A percentile compares a stretch with the other conserved stretches of the same genome.
Conservation (phyloP, 2,113 vertebrate genomes). For the Loxodonta africana region DNA sequence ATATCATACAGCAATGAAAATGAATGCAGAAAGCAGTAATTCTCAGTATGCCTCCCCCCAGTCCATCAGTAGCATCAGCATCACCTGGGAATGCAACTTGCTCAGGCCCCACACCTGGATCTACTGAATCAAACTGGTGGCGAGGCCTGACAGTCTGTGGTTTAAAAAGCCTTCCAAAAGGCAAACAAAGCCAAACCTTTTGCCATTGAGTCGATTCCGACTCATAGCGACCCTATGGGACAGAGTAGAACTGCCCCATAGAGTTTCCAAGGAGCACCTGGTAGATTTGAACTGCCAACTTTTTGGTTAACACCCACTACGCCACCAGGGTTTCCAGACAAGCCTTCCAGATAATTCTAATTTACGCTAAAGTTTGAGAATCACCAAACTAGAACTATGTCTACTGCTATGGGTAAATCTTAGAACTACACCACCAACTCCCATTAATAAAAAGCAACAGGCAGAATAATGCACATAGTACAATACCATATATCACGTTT, state of each 20-base stretch:
- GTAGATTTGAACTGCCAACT: too few species aligned
- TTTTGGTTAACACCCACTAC: too few species aligned
- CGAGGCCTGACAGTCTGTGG: not conserved
- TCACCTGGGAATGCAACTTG: not conserved
- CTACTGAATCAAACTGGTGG: not conserved
- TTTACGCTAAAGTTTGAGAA: too few species aligned
- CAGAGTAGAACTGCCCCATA: too few species aligned
- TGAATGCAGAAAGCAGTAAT: not conserved
- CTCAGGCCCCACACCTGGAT: too few species aligned
- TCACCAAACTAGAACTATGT: not conserved
- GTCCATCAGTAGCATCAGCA: not conserved
- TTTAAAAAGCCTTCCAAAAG: not conserved
- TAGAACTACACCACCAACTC: not conserved
- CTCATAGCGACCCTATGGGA: too few species aligned
- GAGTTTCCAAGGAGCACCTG: too few species aligned
- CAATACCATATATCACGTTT: not conserved
- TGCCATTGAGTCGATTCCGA: too few species aligned
- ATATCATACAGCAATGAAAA: not conserved
- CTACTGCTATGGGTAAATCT: not conserved
- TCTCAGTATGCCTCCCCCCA: not conserved
- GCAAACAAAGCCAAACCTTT: too few species aligned
- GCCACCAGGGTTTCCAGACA: too few species aligned
- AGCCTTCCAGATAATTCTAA: not conserved
- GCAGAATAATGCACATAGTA: not conserved
- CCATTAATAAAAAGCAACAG: not conserved